phyloP scores from a whole-genome alignment of 2,888 invertebrate genomes.

The Polietes domitor region DNA sequence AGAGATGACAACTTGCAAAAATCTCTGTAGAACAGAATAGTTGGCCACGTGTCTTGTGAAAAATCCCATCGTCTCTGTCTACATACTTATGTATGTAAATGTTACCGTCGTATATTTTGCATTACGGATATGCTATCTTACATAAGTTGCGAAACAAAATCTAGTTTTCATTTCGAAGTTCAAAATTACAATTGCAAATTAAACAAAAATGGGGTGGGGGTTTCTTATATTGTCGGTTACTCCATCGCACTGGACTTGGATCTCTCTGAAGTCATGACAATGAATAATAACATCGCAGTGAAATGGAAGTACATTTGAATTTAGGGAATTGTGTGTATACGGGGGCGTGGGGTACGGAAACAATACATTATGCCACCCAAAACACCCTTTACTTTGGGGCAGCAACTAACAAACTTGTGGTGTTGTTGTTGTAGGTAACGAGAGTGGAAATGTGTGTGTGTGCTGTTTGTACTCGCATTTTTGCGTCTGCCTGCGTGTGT shows the following conservation, averaged over 20 bases:
- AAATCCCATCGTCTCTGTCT: too few species aligned
- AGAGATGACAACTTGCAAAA: too few species aligned
- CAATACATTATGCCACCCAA: not conserved
- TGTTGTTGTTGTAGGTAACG: slow-evolving; percentile 15
- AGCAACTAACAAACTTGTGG: slow-evolving; percentile 17
- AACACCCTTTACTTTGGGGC: slow-evolving; percentile 47
- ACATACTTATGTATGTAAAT: too few species aligned
- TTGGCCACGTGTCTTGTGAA: too few species aligned
- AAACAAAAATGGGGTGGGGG: too few species aligned
- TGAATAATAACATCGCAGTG: not conserved
- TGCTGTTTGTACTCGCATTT: not conserved
- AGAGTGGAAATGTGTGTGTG: slow-evolving; percentile 5
- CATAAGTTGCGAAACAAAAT: not conserved
- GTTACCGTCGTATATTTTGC: too few species aligned
- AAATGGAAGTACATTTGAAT: not conserved
- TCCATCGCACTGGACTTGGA: not conserved
- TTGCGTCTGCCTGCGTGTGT: not conserved
- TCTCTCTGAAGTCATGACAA: not conserved
- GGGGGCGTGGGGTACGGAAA: not conserved
- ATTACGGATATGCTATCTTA: too few species aligned
- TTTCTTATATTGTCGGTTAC: too few species aligned
- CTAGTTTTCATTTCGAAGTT: not conserved
- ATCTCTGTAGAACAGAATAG: too few species aligned
- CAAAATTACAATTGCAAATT: not conserved
- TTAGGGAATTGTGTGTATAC: not conserved